Percentiles rank a stretch among this genome's conserved stretches.
phyloP scores from a whole-genome alignment of 2,888 invertebrate species.

The Tetanocera ferruginea region DNA sequence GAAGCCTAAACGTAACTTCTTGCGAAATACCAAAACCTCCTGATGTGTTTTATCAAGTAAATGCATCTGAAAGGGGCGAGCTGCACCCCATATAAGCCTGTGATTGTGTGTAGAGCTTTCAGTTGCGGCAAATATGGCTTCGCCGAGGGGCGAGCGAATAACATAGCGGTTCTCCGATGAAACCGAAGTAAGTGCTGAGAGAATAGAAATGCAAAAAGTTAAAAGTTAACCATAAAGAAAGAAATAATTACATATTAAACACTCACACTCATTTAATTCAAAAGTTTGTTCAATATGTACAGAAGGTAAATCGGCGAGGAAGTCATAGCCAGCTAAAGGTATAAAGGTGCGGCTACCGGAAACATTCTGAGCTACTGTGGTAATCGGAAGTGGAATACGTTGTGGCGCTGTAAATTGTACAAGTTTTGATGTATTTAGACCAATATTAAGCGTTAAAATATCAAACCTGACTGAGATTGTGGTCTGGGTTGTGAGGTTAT shows the following conservation, averaged over 20 bases:
- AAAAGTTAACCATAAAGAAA: neutral
- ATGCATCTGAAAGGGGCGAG: conserved; percentile 82
- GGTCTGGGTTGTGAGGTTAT: conserved; percentile 63
- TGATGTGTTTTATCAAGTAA: conserved; percentile 86
- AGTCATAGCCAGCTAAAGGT: conserved; percentile 79
- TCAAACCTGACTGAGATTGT: neutral
- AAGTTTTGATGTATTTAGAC: too few species aligned
- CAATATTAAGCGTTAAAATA: too few species aligned
- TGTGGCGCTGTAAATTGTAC: conserved; percentile 43
- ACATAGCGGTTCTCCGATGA: conserved; percentile 81
- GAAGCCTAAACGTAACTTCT: conserved; percentile 79
- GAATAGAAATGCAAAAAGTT: neutral
- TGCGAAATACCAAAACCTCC: conserved; percentile 81
- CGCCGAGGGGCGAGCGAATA: conserved; percentile 79
- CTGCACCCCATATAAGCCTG: conserved; percentile 78
- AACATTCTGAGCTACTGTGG: conserved; percentile 58
- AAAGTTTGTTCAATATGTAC: conserved; percentile 85
- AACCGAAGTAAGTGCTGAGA: conserved; percentile 67
- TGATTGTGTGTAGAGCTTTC: conserved; percentile 76
- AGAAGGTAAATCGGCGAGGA: conserved; percentile 78
- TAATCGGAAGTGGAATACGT: conserved; percentile 60
- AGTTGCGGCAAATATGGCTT: conserved; percentile 81
- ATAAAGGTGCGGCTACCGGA: conserved; percentile 59
- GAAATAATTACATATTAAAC: neutral
- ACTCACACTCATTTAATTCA: conserved; percentile 80